Conservation (phyloP, 2,797 vertebrate genomes). For the Neosalanx taihuensis region DNA sequence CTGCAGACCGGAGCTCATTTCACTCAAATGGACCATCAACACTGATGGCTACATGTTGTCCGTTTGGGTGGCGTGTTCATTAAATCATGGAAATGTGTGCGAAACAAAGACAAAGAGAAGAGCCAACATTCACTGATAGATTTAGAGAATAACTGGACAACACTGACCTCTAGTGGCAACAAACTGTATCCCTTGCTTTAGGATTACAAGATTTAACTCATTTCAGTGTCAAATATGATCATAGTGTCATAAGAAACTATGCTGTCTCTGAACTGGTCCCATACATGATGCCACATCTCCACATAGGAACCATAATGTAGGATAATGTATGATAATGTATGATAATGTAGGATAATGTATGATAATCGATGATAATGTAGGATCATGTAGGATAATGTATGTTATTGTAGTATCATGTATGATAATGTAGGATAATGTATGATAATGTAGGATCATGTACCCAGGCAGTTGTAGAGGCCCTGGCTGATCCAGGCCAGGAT, state of each 20-base stretch:
- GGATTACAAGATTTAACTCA: neutral
- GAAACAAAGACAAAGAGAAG: neutral
- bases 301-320: no score
- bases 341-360: no score
- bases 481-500: conserved; percentile 97
- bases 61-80: conserved; percentile 40
- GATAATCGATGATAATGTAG: no score
- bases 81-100: conserved; percentile 35
- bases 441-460: conserved; percentile 54
- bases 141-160: conserved; percentile 8
- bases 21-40: conserved; percentile 23
- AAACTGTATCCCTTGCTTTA: neutral
- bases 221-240: conserved; percentile 15
- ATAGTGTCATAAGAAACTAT: no score
- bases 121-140: neutral
- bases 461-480: conserved; percentile 91
- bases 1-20: conserved; percentile 13
- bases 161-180: conserved; percentile 52
- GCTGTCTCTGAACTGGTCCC: no score
- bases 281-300: no score
- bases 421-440: no score
- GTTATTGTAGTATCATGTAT: no score
- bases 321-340: no score
- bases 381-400: no score
- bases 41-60: conserved; percentile 9